Evolutionary conservation across 2,888 invertebrate genomes (phyloP), one percentile per base, ranked within the genome.

Genomic region (Salpingus planirostris): DNA sequence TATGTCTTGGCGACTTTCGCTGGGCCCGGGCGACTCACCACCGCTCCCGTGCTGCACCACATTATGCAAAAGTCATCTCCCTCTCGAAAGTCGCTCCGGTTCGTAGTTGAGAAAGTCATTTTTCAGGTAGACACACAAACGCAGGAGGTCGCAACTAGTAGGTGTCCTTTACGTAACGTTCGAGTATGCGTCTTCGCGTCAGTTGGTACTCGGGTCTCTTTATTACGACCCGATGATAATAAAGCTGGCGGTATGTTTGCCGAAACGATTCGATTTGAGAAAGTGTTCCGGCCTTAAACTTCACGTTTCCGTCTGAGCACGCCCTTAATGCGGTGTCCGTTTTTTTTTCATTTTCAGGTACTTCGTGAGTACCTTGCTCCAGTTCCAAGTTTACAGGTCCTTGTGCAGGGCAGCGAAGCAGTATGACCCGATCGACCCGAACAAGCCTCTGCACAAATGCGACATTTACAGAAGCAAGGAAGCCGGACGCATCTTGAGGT

Each of bases 381-480:
- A 95, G 69, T 95, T 93, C 73, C 93, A 93, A 67, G 78, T 95
- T 32, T 85, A 90, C 67, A 73, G 87, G 15, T 75, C 88, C 0
- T 67, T 93, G 44, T 95, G 95, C 59, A 76, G 74, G 36, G 77
- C 80, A 0, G 83, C 92, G 1, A 83, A 84, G 0, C 85, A 91
- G 62, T 85, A 82, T 62, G 80, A 80, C 40, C 79, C 80, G 1
- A 72, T 76, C 1, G 82, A 88, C 59, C 64, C 71, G 3, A 34
- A 24, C 5, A 74, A 75, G 29, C 83, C 89, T 0, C 69, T 95
- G 22, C 88, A 93, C 67, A 85, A 84, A 56, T 95, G 93, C 62
- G 92, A 93, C 64, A 83, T 93, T 56, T 91, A 91, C 68, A 68
- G 84, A 29, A 89, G 83, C 54, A 82, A 81, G 25, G 82, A 83